A percentile compares a stretch with the other conserved stretches of the same genome.
These are phyloP conservation scores for Camponotus fellah DNA, from an alignment of 2,888 invertebrate genomes.

Conservation along the genomic window DNA sequence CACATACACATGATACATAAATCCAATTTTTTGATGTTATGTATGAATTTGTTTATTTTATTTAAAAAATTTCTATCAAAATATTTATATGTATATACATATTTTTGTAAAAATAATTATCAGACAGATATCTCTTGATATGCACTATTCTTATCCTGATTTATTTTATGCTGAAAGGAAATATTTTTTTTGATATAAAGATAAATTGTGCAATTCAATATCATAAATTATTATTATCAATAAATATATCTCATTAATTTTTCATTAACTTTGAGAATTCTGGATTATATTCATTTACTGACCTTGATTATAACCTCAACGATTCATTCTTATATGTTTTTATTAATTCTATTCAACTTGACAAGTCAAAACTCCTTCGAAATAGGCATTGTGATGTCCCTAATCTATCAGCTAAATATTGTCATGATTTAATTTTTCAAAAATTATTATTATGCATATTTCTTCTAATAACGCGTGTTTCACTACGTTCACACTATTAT, in stretches of 20 bases:
- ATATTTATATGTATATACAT: conserved; percentile 2
- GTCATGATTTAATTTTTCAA: neutral
- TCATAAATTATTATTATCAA: conserved; percentile 25
- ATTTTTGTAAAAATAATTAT: conserved; percentile 2
- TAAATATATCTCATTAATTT: neutral
- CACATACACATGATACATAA: neutral
- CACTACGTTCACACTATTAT: neutral
- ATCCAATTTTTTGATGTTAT: neutral
- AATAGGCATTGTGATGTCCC: neutral
- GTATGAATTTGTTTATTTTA: neutral
- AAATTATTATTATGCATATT: neutral
- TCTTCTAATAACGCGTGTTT: neutral
- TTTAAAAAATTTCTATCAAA: neutral
- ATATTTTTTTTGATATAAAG: neutral
- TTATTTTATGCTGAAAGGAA: conserved; percentile 6
- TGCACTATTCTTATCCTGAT: neutral
- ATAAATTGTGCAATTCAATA: conserved; percentile 1
- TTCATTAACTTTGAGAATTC: neutral
- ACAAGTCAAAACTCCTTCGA: neutral
- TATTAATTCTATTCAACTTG: neutral
- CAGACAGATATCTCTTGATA: neutral
- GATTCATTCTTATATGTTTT: neutral
- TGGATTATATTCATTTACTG: conserved; percentile 17
- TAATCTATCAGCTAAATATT: neutral
- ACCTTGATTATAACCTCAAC: conserved; percentile 43